A percentile compares a stretch with the other conserved stretches of the same genome.
These are phyloP conservation scores for Andrena fulva DNA, from an alignment of 2,888 invertebrate species.

Conservation along the genomic window DNA sequence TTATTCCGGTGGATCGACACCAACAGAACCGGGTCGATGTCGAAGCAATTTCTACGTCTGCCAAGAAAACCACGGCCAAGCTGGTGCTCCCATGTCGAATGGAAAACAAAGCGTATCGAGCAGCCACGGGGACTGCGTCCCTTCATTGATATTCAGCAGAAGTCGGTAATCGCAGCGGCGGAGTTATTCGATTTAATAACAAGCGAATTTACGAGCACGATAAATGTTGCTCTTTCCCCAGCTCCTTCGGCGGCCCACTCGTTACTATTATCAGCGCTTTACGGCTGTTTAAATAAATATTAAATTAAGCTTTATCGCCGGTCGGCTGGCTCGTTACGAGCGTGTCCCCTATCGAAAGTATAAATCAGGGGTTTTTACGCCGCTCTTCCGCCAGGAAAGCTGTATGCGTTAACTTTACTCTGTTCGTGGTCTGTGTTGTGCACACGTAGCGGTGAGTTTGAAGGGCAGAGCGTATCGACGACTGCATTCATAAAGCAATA, in stretches of 20 bases:
- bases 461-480: not conserved
- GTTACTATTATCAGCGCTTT: slow-evolving; percentile 21
- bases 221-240: slow-evolving; percentile 16
- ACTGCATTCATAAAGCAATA: not conserved
- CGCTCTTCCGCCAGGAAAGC: slow-evolving; percentile 7
- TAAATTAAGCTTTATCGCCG: slow-evolving; percentile 41
- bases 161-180: slow-evolving; percentile 7
- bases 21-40: slow-evolving; percentile 10
- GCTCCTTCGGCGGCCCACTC: not conserved
- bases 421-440: not conserved
- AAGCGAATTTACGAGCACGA: slow-evolving; percentile 32
- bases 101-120: slow-evolving; percentile 24
- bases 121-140: not conserved
- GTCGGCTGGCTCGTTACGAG: not conserved
- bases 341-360: slow-evolving; percentile 29
- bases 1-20: slow-evolving; percentile 1
- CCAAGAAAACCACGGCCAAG: not conserved
- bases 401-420: slow-evolving; percentile 15
- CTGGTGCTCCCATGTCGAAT: not conserved
- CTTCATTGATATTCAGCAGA: slow-evolving; percentile 42
- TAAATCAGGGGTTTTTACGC: slow-evolving; percentile 39
- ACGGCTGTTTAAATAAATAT: slow-evolving; percentile 46
- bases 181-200: slow-evolving; percentile 47
- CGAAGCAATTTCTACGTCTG: slow-evolving; percentile 21
- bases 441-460: not conserved